These are phyloP conservation scores for Sula dactylatra DNA, from an alignment of 2,113 vertebrate genomes.

Conservation along the genomic window DNA sequence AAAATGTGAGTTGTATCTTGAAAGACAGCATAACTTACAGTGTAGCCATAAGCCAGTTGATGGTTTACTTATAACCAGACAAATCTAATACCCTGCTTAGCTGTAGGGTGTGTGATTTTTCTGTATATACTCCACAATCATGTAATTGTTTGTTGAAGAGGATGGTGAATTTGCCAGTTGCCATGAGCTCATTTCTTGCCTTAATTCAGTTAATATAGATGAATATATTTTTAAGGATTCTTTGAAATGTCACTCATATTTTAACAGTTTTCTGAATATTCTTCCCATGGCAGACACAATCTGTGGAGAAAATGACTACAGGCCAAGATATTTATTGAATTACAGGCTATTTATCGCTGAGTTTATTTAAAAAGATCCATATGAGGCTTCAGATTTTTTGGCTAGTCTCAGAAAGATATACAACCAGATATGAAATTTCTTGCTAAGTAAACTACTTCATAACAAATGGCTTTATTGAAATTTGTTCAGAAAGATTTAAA, in stretches of 20 bases:
- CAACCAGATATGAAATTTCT: conserved; percentile 11
- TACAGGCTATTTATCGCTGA: conserved; percentile 4
- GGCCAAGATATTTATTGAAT: conserved; percentile 35
- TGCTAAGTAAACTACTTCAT: neutral
- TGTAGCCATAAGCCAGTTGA: conserved; percentile 21
- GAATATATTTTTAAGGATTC: conserved; percentile 33
- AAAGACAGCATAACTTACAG: conserved; percentile 34
- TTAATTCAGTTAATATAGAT: conserved; percentile 37
- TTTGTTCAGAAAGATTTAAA: conserved; percentile 18
- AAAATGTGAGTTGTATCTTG: conserved; percentile 28
- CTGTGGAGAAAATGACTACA: neutral
- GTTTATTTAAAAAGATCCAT: conserved; percentile 33
- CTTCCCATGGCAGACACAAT: neutral
- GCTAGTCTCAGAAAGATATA: neutral
- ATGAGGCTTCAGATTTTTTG: neutral
- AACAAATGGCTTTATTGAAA: conserved; percentile 25
- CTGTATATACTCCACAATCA: neutral
- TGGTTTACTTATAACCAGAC: conserved; percentile 33
- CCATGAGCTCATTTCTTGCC: conserved; percentile 33
- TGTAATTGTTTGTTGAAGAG: conserved; percentile 28
- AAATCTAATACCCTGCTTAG: conserved; percentile 60
- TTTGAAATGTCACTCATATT: conserved; percentile 24
- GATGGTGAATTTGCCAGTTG: conserved; percentile 26
- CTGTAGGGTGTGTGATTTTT: conserved; percentile 55
- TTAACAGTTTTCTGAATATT: conserved; percentile 4